These are phyloP conservation scores for Pyrgilauda ruficollis DNA, from an alignment of 2,113 vertebrate genomes.

Conservation along the genomic window DNA sequence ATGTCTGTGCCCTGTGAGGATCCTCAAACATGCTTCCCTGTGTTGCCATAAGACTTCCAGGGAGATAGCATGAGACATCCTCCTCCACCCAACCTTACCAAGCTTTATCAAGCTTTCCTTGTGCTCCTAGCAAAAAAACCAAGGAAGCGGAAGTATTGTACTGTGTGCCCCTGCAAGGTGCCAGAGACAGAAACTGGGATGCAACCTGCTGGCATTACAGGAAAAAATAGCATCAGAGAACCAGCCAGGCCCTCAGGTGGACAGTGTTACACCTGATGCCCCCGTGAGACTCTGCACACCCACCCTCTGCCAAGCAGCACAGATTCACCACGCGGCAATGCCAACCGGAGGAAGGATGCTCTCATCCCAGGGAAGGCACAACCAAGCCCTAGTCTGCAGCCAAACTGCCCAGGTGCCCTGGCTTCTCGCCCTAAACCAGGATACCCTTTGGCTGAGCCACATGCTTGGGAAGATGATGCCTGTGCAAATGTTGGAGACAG, in stretches of 20 bases:
- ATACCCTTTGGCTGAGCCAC: not conserved
- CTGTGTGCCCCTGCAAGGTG: not conserved
- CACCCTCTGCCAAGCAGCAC: not conserved
- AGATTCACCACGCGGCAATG: rapidly evolving
- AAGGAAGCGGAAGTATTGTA: not conserved
- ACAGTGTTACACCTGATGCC: rapidly evolving
- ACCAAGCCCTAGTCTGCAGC: not conserved
- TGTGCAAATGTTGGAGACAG: not conserved
- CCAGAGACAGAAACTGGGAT: not conserved
- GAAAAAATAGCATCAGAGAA: not conserved
- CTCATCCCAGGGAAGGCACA: not conserved
- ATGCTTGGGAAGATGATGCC: not conserved
- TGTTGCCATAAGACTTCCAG: not conserved
- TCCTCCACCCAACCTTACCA: not conserved
- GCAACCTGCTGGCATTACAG: not conserved
- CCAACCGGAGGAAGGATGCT: not conserved
- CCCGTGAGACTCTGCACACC: rapidly evolving
- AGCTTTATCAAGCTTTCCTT: not conserved
- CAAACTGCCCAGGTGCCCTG: conserved; percentile 48
- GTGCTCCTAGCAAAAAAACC: not conserved
- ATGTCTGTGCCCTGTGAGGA: not conserved
- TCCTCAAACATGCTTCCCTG: not conserved
- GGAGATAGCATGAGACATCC: not conserved
- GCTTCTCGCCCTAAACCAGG: not conserved
- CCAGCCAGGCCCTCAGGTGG: not conserved